phyloP scores from a whole-genome alignment of 2,888 invertebrate genomes.

The Caenorhabditis angaria region DNA sequence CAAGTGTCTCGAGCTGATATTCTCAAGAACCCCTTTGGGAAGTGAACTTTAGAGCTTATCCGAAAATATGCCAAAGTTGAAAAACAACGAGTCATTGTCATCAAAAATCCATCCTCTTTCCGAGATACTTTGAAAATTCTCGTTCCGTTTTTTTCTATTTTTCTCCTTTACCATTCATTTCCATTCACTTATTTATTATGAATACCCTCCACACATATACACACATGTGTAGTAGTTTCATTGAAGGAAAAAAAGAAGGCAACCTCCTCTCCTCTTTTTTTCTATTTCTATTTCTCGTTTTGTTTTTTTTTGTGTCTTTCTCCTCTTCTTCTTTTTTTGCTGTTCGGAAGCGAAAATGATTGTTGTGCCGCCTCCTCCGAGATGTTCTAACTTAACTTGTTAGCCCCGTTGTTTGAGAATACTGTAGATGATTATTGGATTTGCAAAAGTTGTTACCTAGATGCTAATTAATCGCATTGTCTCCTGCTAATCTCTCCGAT shows the following conservation, averaged over 20 bases:
- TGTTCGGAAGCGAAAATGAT: background rate
- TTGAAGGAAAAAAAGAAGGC: background rate
- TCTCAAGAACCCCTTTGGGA: too few relatives aligned
- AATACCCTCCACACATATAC: slow-evolving; percentile 4
- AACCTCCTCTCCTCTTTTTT: background rate
- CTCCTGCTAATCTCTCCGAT: too few relatives aligned
- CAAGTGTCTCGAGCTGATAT: too few relatives aligned
- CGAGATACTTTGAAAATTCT: too few relatives aligned
- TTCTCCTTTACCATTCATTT: background rate
- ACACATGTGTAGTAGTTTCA: slow-evolving; percentile 3
- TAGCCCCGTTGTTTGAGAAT: too few relatives aligned
- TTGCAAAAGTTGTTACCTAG: too few relatives aligned
- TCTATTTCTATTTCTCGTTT: background rate
- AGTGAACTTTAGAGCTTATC: too few relatives aligned
- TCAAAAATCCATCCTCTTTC: slow-evolving; percentile 1
- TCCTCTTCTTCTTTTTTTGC: background rate
- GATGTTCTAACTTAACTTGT: too few relatives aligned
- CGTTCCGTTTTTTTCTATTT: background rate
- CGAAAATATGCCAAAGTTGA: too few relatives aligned
- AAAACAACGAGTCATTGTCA: background rate
- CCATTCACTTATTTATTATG: slow-evolving; percentile 4
- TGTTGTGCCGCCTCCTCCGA: background rate
- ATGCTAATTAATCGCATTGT: too few relatives aligned
- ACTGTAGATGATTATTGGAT: too few relatives aligned
- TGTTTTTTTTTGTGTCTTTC: background rate